These are phyloP conservation scores for Conopomorpha cramerella DNA, from an alignment of 1,140 invertebrate genomes.

Conservation along the genomic window DNA sequence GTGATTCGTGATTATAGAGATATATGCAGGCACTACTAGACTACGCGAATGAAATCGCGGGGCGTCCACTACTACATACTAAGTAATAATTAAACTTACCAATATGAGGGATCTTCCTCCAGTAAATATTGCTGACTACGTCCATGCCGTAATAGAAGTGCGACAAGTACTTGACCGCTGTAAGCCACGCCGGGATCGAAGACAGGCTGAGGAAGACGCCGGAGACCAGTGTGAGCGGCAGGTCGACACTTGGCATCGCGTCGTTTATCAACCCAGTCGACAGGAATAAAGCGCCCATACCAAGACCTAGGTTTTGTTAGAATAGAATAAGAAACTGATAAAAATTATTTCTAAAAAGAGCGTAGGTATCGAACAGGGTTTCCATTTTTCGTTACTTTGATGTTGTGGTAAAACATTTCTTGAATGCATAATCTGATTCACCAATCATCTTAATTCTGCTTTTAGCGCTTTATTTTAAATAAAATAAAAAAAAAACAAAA, in stretches of 20 bases:
- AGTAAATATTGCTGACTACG: slow-evolving; percentile 64
- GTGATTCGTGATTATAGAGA: background rate
- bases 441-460: no score
- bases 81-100: slow-evolving; percentile 31
- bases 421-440: no score
- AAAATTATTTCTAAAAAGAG: no score
- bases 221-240: slow-evolving; percentile 38
- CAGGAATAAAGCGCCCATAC: slow-evolving; percentile 36
- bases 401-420: no score
- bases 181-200: slow-evolving; percentile 44
- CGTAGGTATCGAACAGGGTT: no score
- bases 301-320: slow-evolving; percentile 31
- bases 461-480: no score
- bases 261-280: slow-evolving; percentile 31
- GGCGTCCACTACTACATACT: background rate
- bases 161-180: slow-evolving; percentile 62
- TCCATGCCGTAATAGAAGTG: slow-evolving; percentile 67
- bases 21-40: no score
- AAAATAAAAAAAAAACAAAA: no score
- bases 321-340: no score
- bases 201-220: slow-evolving; percentile 38
- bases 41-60: no score
- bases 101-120: slow-evolving; percentile 60
- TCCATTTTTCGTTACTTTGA: no score
- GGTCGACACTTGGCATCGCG: slow-evolving; percentile 35